Conservation (phyloP, 2,888 invertebrate genomes). For the Ptilodon capucinus region DNA sequence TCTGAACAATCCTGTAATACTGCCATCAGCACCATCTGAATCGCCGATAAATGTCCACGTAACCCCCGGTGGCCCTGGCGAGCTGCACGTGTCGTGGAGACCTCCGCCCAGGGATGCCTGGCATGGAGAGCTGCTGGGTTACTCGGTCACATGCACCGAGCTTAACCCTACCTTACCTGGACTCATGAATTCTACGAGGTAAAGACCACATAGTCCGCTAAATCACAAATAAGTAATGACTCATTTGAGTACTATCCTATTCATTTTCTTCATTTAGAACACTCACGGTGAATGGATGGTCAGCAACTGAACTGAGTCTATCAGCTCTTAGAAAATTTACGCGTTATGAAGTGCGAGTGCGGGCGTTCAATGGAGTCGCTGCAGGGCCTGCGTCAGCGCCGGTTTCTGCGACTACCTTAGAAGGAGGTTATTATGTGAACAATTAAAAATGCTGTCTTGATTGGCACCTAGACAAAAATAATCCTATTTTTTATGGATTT, state of each 20-base stretch:
- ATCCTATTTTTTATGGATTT: conserved; percentile 8
- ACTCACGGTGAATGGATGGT: conserved; percentile 87
- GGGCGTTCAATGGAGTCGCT: conserved; percentile 91
- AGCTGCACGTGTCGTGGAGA: conserved; percentile 89
- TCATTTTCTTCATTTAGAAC: conserved; percentile 58
- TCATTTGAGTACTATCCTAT: neutral
- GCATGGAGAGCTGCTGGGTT: conserved; percentile 90
- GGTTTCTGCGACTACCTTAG: conserved; percentile 86
- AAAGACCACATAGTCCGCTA: neutral
- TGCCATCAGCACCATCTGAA: conserved; percentile 84
- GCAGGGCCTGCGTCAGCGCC: conserved; percentile 89
- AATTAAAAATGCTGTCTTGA: too few species aligned
- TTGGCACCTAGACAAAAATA: too few species aligned
- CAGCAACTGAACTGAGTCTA: conserved; percentile 84
- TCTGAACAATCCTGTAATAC: neutral
- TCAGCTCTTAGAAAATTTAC: conserved; percentile 89
- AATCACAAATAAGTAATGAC: neutral
- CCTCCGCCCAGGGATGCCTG: conserved; percentile 87
- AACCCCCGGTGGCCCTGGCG: conserved; percentile 86
- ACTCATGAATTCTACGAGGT: conserved; percentile 63
- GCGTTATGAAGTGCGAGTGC: conserved; percentile 89
- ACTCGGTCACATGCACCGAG: conserved; percentile 87
- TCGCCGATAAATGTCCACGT: conserved; percentile 86
- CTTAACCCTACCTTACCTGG: conserved; percentile 71
- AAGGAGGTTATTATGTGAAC: too few species aligned